These are phyloP conservation scores for Hydrolagus affinis DNA, from an alignment of 2,113 vertebrate genomes.

Conservation along the genomic window DNA sequence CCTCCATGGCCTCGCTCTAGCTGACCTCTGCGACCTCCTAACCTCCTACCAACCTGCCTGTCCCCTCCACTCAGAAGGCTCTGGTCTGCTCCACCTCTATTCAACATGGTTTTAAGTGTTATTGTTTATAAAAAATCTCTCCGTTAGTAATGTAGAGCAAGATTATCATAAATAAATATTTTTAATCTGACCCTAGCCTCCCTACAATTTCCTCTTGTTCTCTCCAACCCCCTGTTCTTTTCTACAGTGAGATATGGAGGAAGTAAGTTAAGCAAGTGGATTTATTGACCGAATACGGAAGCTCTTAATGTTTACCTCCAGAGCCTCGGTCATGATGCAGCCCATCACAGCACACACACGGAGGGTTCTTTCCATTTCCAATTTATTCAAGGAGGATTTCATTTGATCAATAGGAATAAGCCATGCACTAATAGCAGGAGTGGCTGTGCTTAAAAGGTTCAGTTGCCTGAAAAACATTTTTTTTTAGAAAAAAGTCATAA, in stretches of 20 bases:
- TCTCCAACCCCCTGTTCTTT: too few species aligned
- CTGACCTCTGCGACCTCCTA: too few species aligned
- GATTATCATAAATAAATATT: too few species aligned
- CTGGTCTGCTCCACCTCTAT: too few species aligned
- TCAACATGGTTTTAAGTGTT: too few species aligned
- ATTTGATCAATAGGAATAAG: constrained; percentile 94
- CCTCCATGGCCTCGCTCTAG: too few species aligned
- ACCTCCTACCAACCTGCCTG: too few species aligned
- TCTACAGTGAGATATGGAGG: too few species aligned
- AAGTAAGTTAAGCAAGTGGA: background rate
- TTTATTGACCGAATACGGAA: background rate
- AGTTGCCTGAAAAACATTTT: constrained; percentile 64
- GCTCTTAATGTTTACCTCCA: constrained; percentile 64
- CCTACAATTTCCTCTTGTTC: too few species aligned
- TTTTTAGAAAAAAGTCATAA: background rate
- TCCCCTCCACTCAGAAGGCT: too few species aligned
- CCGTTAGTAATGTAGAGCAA: too few species aligned
- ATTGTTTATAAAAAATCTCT: background rate
- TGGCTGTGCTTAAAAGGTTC: constrained; percentile 93
- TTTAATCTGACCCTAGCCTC: too few species aligned
- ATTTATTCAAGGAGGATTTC: constrained; percentile 82
- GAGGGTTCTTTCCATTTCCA: constrained; percentile 83
- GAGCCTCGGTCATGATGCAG: constrained; percentile 94
- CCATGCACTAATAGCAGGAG: constrained; percentile 90
- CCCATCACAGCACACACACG: constrained; percentile 94